Conservation (phyloP, 1,140 invertebrate genomes). For the Coptotermes formosanus region DNA sequence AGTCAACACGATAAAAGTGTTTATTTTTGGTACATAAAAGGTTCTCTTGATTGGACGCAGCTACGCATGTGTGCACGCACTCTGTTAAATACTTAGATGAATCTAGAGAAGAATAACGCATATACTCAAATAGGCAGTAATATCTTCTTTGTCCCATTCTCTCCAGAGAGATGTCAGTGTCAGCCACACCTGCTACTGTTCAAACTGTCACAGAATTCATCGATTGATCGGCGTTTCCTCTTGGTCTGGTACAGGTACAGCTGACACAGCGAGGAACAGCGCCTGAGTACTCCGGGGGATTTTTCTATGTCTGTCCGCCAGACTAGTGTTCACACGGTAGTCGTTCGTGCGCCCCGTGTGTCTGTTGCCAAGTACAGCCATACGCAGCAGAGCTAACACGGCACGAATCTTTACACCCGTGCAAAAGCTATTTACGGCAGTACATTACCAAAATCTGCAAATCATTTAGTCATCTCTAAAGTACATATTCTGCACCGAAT, state of each 20-base stretch:
- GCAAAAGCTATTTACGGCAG: too few relatives aligned
- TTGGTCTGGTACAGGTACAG: not conserved
- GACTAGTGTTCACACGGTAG: not conserved
- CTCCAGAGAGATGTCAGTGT: conserved; percentile 13
- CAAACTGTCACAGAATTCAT: not conserved
- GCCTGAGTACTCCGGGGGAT: not conserved
- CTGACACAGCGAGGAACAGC: not conserved
- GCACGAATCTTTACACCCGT: too few relatives aligned
- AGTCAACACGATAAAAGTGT: too few relatives aligned
- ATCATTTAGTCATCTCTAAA: too few relatives aligned
- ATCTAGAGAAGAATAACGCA: not conserved
- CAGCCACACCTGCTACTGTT: conserved; percentile 9
- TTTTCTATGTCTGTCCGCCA: not conserved
- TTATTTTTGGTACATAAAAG: too few relatives aligned
- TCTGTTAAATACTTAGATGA: not conserved
- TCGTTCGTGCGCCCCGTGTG: not conserved
- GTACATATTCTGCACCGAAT: too few relatives aligned
- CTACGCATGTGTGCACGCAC: not conserved
- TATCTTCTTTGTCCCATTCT: not conserved
- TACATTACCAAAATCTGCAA: too few relatives aligned
- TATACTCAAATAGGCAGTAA: not conserved
- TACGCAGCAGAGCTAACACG: too few relatives aligned
- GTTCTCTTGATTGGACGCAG: not conserved
- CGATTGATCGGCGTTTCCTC: not conserved
- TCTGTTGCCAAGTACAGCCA: not conserved